Evolutionary conservation across 2,888 invertebrate species (phyloP).

Genomic region (Drosophila paucipuncta): DNA sequence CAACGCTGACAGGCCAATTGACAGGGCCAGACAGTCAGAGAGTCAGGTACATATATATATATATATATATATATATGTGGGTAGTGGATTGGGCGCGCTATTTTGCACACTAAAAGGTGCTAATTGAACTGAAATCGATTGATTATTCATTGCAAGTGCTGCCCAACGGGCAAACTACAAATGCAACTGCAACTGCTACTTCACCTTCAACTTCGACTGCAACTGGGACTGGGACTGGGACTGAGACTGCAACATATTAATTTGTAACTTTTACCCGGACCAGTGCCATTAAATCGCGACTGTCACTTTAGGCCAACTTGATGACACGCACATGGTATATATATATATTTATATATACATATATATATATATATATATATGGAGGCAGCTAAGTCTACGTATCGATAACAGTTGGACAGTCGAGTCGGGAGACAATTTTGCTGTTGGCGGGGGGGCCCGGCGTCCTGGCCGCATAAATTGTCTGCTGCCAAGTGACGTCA

Average conservation of each 20-base stretch:
- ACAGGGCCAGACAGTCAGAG: slow-evolving; percentile 26
- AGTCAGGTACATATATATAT: background rate
- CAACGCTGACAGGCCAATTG: slow-evolving; percentile 58
- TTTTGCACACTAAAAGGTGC: slow-evolving; percentile 83
- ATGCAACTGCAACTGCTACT: slow-evolving; percentile 30
- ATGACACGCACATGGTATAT: slow-evolving; percentile 83
- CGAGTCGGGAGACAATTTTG: slow-evolving; percentile 17
- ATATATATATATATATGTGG: slow-evolving; percentile 28
- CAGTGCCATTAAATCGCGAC: slow-evolving; percentile 84
- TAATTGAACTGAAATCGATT: slow-evolving; percentile 80
- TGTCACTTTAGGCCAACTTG: slow-evolving; percentile 84
- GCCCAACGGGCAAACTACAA: slow-evolving; percentile 25
- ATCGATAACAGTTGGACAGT: slow-evolving; percentile 65
- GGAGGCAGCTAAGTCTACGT: slow-evolving; percentile 20
- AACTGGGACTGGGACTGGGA: slow-evolving; percentile 9
- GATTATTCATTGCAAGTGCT: slow-evolving; percentile 74
- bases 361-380: background rate
- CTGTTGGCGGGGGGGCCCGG: slow-evolving; percentile 38
- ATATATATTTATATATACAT: background rate
- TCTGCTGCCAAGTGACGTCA: slow-evolving; percentile 71
- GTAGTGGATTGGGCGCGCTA: slow-evolving; percentile 68
- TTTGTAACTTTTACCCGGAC: slow-evolving; percentile 75
- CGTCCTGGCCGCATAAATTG: slow-evolving; percentile 68
- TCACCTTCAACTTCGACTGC: slow-evolving; percentile 21
- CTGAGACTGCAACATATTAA: slow-evolving; percentile 67